A percentile compares a stretch with the other conserved stretches of the same genome.
phyloP scores from a whole-genome alignment of 2,888 invertebrate genomes.

The Penaeus monodon region DNA sequence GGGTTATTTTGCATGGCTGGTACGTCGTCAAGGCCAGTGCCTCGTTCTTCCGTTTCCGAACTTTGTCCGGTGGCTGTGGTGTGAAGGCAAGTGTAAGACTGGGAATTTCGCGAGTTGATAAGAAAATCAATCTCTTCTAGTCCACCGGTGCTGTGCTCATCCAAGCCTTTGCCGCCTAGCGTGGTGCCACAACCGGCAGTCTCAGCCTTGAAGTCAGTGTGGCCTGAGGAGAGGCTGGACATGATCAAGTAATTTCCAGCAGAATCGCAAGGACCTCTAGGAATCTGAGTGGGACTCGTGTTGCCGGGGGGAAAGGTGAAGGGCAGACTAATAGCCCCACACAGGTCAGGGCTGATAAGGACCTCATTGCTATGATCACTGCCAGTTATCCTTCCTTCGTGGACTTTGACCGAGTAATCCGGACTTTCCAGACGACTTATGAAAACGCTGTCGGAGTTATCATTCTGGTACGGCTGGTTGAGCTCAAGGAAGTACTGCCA shows the following conservation, averaged over 20 bases:
- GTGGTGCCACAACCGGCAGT: no score
- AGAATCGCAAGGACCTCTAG: no score
- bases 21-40: no score
- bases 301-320: no score
- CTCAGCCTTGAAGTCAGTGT: no score
- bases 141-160: not conserved
- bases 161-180: not conserved
- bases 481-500: constrained; percentile 41
- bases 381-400: not conserved
- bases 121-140: no score
- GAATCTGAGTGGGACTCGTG: no score
- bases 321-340: not conserved
- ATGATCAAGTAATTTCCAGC: not conserved
- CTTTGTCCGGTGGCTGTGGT: no score
- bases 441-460: constrained; percentile 23
- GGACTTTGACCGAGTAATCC: constrained; percentile 35
- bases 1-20: no score
- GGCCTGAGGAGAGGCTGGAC: constrained; percentile 1
- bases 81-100: no score
- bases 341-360: constrained; percentile 33
- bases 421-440: constrained; percentile 30
- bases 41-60: no score
- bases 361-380: constrained; percentile 35
- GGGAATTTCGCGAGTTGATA: no score
- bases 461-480: constrained; percentile 28